phyloP scores from a whole-genome alignment of 2,113 vertebrate species.

The Myiozetetes cayanensis region DNA sequence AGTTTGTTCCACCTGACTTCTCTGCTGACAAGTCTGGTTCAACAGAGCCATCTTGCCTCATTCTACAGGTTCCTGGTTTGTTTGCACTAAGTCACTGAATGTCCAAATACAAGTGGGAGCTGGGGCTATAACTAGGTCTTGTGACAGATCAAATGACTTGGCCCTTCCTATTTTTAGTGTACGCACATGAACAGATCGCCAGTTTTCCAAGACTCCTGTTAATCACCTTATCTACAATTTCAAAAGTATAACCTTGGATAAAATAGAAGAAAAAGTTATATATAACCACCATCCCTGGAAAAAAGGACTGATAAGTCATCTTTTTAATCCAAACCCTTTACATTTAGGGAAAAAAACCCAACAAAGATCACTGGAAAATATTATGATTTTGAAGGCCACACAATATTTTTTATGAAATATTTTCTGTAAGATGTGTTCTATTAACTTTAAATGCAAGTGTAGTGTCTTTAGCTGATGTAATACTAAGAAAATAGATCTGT shows the following conservation, averaged over 20 bases:
- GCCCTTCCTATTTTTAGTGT: background rate
- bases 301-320: background rate
- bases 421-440: background rate
- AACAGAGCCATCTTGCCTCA: background rate
- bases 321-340: background rate
- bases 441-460: background rate
- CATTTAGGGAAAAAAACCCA: background rate
- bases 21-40: background rate
- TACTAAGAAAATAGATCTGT: background rate
- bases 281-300: background rate
- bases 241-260: background rate
- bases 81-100: background rate
- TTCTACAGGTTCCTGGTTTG: background rate
- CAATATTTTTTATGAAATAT: background rate
- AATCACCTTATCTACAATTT: background rate
- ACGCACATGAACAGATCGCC: background rate
- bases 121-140: background rate
- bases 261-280: background rate
- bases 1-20: background rate
- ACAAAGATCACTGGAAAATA: background rate
- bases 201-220: background rate
- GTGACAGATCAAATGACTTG: background rate
- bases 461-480: background rate
- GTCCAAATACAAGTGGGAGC: background rate
- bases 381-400: background rate